These are phyloP conservation scores for Poeciliopsis presidionis DNA, from an alignment of 2,797 vertebrate genomes.

Conservation along the genomic window DNA sequence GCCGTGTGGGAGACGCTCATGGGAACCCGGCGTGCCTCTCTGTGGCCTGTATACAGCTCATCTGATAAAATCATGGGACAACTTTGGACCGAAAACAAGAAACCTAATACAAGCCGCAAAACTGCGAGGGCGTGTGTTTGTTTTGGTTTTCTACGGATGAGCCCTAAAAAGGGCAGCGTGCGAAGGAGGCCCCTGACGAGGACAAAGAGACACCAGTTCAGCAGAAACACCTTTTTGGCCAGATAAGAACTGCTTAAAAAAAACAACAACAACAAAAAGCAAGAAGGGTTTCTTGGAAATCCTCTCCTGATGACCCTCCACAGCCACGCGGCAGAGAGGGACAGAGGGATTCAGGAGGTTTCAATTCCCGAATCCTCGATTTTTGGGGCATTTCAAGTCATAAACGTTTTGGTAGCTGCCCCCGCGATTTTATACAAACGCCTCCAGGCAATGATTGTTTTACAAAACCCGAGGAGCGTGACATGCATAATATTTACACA, in stretches of 20 bases:
- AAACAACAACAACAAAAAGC: too few relatives aligned
- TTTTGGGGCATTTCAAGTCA: background rate
- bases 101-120: background rate
- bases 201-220: background rate
- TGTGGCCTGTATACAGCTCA: background rate
- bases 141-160: background rate
- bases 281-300: slow-evolving; percentile 1
- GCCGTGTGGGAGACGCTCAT: background rate
- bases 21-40: background rate
- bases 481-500: slow-evolving; percentile 39
- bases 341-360: background rate
- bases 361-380: background rate
- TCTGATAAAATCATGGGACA: background rate
- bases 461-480: slow-evolving; percentile 9
- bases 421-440: background rate
- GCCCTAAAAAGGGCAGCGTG: slow-evolving; percentile 20
- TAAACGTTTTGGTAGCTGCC: background rate
- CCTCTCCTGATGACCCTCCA: background rate
- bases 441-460: background rate
- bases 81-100: background rate
- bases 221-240: slow-evolving; percentile 2
- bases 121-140: background rate
- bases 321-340: slow-evolving; percentile 3
- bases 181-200: background rate
- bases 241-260: background rate